Evolutionary conservation across 2,113 vertebrate species (phyloP), one percentile per base, ranked within the genome.

Genomic region (Eupsittula cactorum): DNA sequence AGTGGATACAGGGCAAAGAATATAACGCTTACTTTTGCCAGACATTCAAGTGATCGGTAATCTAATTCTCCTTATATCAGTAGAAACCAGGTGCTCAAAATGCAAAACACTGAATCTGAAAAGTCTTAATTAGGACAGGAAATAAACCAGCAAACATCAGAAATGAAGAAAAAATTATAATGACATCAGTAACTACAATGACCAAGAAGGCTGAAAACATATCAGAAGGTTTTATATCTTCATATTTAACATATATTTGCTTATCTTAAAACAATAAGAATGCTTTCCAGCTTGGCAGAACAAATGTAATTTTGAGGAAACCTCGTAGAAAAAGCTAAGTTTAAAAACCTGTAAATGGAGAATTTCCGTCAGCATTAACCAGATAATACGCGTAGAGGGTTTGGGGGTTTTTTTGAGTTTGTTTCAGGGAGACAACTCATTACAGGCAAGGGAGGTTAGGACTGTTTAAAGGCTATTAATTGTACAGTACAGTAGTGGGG

Each of bases 341-440:
- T 83, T 65, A 67, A 83, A 81, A 73, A 27, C 16, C 11, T 52
- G 11, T 11, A 73, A 60, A 78, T 39, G n/a, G n/a, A 60, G 70
- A 46, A 71, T 41, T 78, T 78, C 50, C 25, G 42, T 60, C 57
- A 65, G 25, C 29, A 28, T 17, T 52, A 21, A 71, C n/a, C 31
- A 60, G 14, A 46, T 10, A 52, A 52, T 27, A 27, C 10, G 24
- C 24, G 10, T 35, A 77, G 33, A 59, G 21, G 5, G 7, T 37
- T 65, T 20, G 9, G 21, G 4, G 2, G 0, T 4, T 59, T 53
- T 47, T 44, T 24, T 2, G 11, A 55, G 25, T 39, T 33, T 44
- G 9, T 69, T 60, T 60, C 35, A 74, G 18, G 60, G 62, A 62
- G 21, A 10, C 21, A 86, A 53, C 44, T 42, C 28, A 28, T n/a